These are phyloP conservation scores for Drosophila infuscata DNA, from an alignment of 2,888 invertebrate genomes.

Conservation along the genomic window DNA sequence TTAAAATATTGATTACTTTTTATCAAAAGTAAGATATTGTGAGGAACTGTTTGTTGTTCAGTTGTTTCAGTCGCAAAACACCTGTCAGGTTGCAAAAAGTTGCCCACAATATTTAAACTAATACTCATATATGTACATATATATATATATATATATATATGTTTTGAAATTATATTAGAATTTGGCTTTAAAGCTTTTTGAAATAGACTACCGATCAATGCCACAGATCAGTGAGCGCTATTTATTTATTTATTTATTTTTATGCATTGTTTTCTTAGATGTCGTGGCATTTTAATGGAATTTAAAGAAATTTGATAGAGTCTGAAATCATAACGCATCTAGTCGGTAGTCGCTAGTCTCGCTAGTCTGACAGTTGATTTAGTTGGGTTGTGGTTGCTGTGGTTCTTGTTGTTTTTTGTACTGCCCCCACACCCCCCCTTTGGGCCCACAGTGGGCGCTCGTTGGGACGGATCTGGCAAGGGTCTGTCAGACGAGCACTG, in stretches of 20 bases:
- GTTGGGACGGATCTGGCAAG: constrained; percentile 50
- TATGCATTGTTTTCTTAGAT: constrained; percentile 68
- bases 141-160: too few relatives aligned
- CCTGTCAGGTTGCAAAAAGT: not conserved
- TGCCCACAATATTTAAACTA: not conserved
- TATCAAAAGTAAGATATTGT: not conserved
- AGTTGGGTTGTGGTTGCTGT: constrained; percentile 25
- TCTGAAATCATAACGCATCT: constrained; percentile 73
- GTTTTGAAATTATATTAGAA: not conserved
- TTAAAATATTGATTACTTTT: not conserved
- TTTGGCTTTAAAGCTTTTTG: constrained; percentile 1
- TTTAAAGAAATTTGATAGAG: constrained; percentile 75
- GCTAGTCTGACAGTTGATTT: constrained; percentile 57
- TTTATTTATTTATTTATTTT: constrained; percentile 70
- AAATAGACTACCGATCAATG: not conserved
- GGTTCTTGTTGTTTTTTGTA: not conserved
- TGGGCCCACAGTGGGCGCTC: not conserved
- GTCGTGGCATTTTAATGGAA: constrained; percentile 75
- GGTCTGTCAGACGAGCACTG: constrained; percentile 51
- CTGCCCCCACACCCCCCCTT: not conserved
- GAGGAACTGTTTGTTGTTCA: not conserved
- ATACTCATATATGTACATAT: not conserved
- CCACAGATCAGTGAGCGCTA: constrained; percentile 26
- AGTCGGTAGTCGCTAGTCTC: not conserved
- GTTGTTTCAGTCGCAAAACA: not conserved